phyloP scores from a whole-genome alignment of 2,113 vertebrate species.

The Mixornis gularis region DNA sequence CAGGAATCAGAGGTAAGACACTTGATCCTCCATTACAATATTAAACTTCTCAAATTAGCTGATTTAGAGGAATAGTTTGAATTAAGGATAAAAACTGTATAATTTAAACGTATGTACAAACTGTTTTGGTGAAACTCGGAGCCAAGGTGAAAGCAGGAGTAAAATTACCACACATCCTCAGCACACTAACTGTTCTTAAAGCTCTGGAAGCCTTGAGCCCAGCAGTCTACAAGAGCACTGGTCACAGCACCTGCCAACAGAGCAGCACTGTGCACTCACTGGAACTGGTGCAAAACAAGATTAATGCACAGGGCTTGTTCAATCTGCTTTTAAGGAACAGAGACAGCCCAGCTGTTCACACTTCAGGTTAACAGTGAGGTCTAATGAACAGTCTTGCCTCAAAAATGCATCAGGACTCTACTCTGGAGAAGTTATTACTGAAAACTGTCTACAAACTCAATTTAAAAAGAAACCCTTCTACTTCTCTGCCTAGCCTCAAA shows the following conservation, averaged over 20 bases:
- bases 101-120: not conserved
- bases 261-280: not conserved
- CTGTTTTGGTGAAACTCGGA: not conserved
- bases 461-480: not conserved
- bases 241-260: not conserved
- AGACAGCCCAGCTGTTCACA: not conserved
- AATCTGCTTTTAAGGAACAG: not conserved
- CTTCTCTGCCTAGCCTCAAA: not conserved
- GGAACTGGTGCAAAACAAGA: not conserved
- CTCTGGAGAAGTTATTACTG: not conserved
- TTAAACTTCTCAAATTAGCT: not conserved
- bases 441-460: not conserved
- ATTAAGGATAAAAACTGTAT: not conserved
- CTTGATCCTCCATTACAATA: not conserved
- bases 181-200: not conserved
- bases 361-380: not conserved
- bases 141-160: rapidly evolving
- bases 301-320: not conserved
- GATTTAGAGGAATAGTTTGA: not conserved
- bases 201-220: not conserved
- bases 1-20: not conserved
- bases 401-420: not conserved
- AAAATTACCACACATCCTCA: not conserved
- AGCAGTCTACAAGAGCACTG: not conserved
- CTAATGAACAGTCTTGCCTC: not conserved